Base-by-base conservation (phyloP, 2,113 vertebrate genomes). In the Emydura subglobosa region DNA sequence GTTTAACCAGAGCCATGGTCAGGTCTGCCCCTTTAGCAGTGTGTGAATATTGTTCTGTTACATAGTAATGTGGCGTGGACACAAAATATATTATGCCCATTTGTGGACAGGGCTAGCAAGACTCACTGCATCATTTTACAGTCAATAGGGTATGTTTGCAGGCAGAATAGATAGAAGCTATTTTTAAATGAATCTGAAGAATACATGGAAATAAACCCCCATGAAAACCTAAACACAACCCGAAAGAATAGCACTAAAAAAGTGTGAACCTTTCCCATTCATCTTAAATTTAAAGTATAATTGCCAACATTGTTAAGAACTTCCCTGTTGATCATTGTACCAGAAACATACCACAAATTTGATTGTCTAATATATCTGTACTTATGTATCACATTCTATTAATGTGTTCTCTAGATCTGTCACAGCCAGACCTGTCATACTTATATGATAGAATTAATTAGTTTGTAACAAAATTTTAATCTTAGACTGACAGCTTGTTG, bases 281-380 rank as follows among this genome's bases (percentile, higher is more conserved):
- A 74, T 86, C 79, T 94, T 31, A 59, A 0, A 7, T 85, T 85
- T 82, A 49, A 31, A 57, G 61, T 0, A 0, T 93, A 93, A 95
- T 97, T 96, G 93, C 89, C 89, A 89, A 39, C 34, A 54, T 86
- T 96, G 96, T 96, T 97, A 96, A 97, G 93, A 96, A 59, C 89
- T 51, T 29, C 1, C 1, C 79, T 90, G 91, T 95, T 92, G 92
- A 95, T 82, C 96, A 82, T 96, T 93, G 89, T 94, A 95, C 89
- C 47, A 95, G 83, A 93, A 92, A 92, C 92, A 51, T 78, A 7
- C 57, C 87, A 50, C 42, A 0, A 9, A 85, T 0, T 1, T 76
- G 42, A 3, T 3, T 86, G 78, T 95, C 83, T 54, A 76, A 86
- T 92, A 83, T 96, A 91, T 97, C 94, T 96, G 90, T 90, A 74